Evolutionary conservation across 2,797 vertebrate genomes (phyloP).

Genomic region (Crocidura indochinensis): DNA sequence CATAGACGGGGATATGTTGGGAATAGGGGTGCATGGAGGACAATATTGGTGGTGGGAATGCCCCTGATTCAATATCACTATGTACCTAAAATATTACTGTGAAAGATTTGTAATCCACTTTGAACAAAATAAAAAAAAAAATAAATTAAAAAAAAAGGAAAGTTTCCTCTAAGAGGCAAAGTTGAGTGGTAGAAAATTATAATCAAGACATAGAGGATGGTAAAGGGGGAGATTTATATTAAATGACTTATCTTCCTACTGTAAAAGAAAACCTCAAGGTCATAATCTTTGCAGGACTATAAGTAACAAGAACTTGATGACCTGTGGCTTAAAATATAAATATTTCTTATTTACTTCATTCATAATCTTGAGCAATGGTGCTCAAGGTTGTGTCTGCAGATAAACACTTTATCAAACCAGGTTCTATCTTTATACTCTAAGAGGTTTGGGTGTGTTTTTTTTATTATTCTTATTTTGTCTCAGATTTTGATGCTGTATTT

Average conservation of each 20-base stretch:
- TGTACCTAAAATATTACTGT: no score
- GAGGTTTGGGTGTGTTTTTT: neutral
- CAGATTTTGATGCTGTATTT: neutral
- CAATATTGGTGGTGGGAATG: no score
- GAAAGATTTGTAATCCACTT: no score
- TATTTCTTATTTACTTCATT: slow-evolving; percentile 19
- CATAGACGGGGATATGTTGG: no score
- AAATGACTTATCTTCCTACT: neutral
- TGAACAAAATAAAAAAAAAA: no score
- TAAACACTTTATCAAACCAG: neutral
- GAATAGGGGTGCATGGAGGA: no score
- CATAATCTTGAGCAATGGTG: neutral
- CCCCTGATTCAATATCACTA: no score
- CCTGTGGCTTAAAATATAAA: slow-evolving; percentile 5
- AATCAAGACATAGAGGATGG: neutral
- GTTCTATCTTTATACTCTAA: slow-evolving; percentile 2
- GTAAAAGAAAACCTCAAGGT: neutral
- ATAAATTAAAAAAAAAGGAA: no score
- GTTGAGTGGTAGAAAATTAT: neutral
- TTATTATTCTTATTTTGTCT: no score
- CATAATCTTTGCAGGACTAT: neutral
- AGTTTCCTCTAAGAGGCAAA: neutral
- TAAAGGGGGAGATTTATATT: neutral
- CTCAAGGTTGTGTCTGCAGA: neutral
- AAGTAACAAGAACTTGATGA: neutral